Evolutionary conservation across 2,113 vertebrate species (phyloP).

Genomic region (Oreochromis spilurus): DNA sequence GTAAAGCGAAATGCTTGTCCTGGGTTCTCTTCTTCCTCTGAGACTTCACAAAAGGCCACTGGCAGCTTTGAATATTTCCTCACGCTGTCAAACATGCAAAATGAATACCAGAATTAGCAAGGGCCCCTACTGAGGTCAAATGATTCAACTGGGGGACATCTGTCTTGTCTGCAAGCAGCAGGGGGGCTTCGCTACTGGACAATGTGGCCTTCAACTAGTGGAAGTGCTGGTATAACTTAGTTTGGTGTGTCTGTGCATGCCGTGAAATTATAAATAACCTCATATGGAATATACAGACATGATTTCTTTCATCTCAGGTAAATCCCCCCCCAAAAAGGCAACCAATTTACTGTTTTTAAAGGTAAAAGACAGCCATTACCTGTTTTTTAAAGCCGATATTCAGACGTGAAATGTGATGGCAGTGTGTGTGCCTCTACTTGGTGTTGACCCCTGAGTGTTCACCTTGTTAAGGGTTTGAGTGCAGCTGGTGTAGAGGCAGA

Average conservation of each 20-base stretch:
- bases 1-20: constrained; percentile 13
- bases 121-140: constrained; percentile 33
- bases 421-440: constrained; percentile 22
- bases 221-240: not conserved
- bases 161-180: constrained; percentile 26
- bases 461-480: constrained; percentile 70
- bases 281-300: not conserved
- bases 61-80: constrained; percentile 31
- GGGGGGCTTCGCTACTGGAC: constrained; percentile 8
- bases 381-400: constrained; percentile 21
- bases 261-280: not conserved
- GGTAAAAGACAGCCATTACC: not conserved
- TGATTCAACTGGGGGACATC: constrained; percentile 48
- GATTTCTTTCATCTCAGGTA: not conserved
- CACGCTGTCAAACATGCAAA: constrained; percentile 7
- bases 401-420: constrained; percentile 17
- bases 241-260: not conserved
- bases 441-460: constrained; percentile 60
- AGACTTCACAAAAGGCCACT: constrained; percentile 19
- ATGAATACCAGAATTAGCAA: constrained; percentile 3
- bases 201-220: constrained; percentile 25
- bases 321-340: not conserved
- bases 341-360: not conserved
- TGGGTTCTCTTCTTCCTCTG: not conserved
- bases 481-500: constrained; percentile 68